Evolutionary conservation across 2,113 vertebrate species (phyloP).

Genomic region (Cyanoramphus novaezelandiae): DNA sequence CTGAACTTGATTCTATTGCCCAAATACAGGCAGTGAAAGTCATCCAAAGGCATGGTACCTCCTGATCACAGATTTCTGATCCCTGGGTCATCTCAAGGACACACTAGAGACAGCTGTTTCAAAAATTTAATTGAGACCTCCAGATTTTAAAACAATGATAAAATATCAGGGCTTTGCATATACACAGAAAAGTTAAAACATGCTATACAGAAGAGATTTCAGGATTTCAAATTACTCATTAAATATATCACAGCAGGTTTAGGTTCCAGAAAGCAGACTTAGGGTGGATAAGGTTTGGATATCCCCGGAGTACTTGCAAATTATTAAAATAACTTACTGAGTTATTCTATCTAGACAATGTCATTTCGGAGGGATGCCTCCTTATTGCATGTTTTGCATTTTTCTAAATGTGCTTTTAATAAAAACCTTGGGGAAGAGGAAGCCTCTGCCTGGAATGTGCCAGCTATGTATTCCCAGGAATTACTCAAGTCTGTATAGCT

Average conservation of each 20-base stretch:
- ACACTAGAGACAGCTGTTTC: neutral
- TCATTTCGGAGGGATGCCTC: neutral
- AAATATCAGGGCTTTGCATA: neutral
- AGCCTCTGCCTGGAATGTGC: neutral
- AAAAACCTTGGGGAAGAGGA: neutral
- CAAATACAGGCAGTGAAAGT: neutral
- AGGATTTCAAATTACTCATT: neutral
- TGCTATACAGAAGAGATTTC: neutral
- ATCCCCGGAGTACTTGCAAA: neutral
- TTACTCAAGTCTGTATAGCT: neutral
- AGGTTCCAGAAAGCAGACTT: neutral
- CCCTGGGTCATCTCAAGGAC: neutral
- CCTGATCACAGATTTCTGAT: neutral
- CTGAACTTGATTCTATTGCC: neutral
- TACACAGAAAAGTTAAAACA: neutral
- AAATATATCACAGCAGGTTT: neutral
- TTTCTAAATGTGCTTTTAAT: neutral
- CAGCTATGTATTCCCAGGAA: fast-evolving
- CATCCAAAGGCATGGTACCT: fast-evolving
- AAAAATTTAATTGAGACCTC: neutral
- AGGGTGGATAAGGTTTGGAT: neutral
- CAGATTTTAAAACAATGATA: neutral
- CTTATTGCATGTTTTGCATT: neutral
- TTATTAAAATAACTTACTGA: neutral
- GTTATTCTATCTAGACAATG: neutral